These are phyloP conservation scores for Oxytorus armatus DNA, from an alignment of 2,888 invertebrate genomes.

Conservation along the genomic window DNA sequence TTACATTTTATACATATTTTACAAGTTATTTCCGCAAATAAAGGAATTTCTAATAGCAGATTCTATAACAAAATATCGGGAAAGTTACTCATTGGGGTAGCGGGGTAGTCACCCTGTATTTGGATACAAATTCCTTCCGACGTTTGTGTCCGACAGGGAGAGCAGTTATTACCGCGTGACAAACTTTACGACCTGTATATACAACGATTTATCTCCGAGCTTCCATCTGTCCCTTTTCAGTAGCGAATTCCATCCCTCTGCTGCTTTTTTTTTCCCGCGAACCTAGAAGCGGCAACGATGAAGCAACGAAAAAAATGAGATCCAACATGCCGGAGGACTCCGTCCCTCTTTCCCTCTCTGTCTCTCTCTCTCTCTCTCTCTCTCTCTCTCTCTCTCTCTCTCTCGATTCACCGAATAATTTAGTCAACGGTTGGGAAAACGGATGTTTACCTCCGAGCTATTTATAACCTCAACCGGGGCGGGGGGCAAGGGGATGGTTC, in stretches of 20 bases:
- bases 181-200: conserved; percentile 51
- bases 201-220: conserved; percentile 49
- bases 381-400: conserved; percentile 1
- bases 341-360: neutral
- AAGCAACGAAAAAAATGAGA: conserved; percentile 36
- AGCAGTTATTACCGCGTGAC: conserved; percentile 43
- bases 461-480: conserved; percentile 54
- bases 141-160: neutral
- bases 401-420: conserved; percentile 62
- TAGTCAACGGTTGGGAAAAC: conserved; percentile 63
- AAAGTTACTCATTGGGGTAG: too few species aligned
- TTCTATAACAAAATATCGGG: too few species aligned
- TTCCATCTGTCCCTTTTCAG: conserved; percentile 6
- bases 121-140: conserved; percentile 22
- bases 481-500: conserved; percentile 3
- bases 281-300: conserved; percentile 10
- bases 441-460: conserved; percentile 62
- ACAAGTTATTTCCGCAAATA: neutral
- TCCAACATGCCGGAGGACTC: neutral
- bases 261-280: neutral
- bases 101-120: conserved; percentile 10
- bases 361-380: neutral
- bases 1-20: neutral
- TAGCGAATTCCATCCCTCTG: neutral
- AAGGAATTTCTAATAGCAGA: too few species aligned